These are phyloP conservation scores for Cavia aperea DNA, from an alignment of 2,113 vertebrate genomes.

Conservation along the genomic window DNA sequence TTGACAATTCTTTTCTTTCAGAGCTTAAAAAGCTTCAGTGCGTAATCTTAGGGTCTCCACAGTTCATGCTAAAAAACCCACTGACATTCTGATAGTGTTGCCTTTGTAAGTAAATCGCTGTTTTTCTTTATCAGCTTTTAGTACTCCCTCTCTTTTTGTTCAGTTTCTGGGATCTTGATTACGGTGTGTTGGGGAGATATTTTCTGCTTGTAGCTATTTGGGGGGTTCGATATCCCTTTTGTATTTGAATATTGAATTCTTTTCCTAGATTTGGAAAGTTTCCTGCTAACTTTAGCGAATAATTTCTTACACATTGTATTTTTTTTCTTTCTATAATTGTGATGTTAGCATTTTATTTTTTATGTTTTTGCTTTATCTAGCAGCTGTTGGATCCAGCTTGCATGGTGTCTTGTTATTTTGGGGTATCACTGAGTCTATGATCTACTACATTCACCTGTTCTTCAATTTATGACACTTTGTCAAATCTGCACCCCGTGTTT, in stretches of 20 bases:
- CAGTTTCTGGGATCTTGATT: background rate
- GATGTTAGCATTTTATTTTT: background rate
- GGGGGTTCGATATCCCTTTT: background rate
- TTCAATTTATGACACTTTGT: background rate
- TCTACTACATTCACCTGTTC: background rate
- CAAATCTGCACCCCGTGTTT: background rate
- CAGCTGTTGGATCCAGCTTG: background rate
- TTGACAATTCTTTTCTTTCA: background rate
- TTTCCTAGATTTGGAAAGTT: background rate
- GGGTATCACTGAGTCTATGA: background rate
- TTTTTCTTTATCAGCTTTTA: background rate
- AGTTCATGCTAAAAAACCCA: background rate
- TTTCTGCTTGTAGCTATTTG: background rate
- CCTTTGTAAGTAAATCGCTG: background rate
- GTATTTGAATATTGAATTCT: background rate
- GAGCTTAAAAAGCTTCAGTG: background rate
- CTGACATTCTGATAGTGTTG: background rate
- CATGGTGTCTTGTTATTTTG: background rate
- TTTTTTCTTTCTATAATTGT: background rate
- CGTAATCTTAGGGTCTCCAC: background rate
- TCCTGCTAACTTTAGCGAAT: background rate
- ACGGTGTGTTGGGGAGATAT: background rate
- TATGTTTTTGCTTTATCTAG: background rate
- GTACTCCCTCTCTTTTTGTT: background rate
- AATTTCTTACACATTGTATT: background rate